phyloP scores from a whole-genome alignment of 2,888 invertebrate genomes.

The Andrena praecox region DNA sequence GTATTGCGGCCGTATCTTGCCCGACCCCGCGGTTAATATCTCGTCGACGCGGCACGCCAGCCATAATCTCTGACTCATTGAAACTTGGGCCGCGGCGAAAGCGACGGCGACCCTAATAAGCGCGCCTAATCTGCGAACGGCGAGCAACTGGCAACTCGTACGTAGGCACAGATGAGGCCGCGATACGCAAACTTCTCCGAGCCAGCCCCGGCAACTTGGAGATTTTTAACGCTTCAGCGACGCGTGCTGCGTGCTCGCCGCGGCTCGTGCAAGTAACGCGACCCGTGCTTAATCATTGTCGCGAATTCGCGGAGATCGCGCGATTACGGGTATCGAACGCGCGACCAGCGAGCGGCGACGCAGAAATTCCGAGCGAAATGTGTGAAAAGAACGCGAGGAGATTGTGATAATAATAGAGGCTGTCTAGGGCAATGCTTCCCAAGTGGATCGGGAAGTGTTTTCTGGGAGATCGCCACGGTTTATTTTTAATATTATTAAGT shows the following conservation, averaged over 20 bases:
- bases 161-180: constrained; percentile 27
- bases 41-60: constrained; percentile 72
- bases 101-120: constrained; percentile 78
- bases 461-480: too few relatives aligned
- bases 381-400: constrained; percentile 5
- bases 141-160: constrained; percentile 44
- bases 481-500: too few relatives aligned
- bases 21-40: constrained; percentile 74
- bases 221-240: constrained; percentile 25
- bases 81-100: constrained; percentile 78
- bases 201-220: constrained; percentile 1
- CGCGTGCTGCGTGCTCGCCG: not conserved
- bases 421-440: too few relatives aligned
- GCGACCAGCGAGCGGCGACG: constrained; percentile 8
- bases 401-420: too few relatives aligned
- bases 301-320: constrained; percentile 15
- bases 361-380: not conserved
- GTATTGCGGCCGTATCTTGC: constrained; percentile 69
- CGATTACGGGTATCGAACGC: constrained; percentile 15
- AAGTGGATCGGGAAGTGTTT: too few relatives aligned
- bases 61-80: constrained; percentile 81
- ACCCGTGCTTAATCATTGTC: constrained; percentile 12
- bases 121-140: constrained; percentile 76
- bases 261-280: constrained; percentile 15
- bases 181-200: constrained; percentile 27